These are phyloP conservation scores for Tribolium castaneum DNA, from an alignment of 1,140 invertebrate genomes.

Conservation along the genomic window DNA sequence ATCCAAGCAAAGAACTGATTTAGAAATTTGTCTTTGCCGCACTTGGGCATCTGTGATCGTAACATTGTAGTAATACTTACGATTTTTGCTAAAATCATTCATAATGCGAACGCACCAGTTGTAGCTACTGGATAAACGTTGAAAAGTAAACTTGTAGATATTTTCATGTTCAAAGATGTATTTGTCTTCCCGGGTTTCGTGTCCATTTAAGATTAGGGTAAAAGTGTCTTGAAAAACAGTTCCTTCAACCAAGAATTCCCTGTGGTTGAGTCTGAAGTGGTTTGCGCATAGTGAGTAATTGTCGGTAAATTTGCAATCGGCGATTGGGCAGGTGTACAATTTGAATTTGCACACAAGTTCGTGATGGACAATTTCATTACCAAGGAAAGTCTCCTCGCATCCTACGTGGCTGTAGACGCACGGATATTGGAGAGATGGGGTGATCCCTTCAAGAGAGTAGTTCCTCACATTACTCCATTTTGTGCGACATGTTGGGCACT, in stretches of 20 bases:
- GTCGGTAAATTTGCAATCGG: conserved; percentile 47
- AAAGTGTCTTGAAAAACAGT: neutral
- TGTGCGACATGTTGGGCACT: conserved; percentile 81
- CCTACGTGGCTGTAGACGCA: conserved; percentile 53
- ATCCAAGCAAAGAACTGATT: conserved; percentile 52
- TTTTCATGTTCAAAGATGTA: conserved; percentile 1
- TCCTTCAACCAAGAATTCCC: neutral
- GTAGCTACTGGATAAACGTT: conserved; percentile 47
- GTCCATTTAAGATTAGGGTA: neutral
- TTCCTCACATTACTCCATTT: conserved; percentile 80
- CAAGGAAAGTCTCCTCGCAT: conserved; percentile 46
- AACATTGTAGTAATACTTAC: conserved; percentile 50
- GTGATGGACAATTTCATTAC: conserved; percentile 50
- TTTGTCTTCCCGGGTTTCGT: neutral
- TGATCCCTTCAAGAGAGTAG: conserved; percentile 77
- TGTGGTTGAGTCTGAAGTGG: neutral
- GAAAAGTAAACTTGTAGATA: conserved; percentile 47
- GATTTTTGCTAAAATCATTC: conserved; percentile 43
- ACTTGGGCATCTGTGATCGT: conserved; percentile 50
- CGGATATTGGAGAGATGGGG: conserved; percentile 53
- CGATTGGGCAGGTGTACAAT: conserved; percentile 53
- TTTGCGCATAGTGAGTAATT: neutral
- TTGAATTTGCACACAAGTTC: conserved; percentile 53
- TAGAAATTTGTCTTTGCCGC: conserved; percentile 49
- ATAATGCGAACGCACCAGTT: conserved; percentile 53